Percentiles rank a stretch among this genome's conserved stretches.
phyloP scores from a whole-genome alignment of 2,888 invertebrate genomes.

The Parochlus steinenii region DNA sequence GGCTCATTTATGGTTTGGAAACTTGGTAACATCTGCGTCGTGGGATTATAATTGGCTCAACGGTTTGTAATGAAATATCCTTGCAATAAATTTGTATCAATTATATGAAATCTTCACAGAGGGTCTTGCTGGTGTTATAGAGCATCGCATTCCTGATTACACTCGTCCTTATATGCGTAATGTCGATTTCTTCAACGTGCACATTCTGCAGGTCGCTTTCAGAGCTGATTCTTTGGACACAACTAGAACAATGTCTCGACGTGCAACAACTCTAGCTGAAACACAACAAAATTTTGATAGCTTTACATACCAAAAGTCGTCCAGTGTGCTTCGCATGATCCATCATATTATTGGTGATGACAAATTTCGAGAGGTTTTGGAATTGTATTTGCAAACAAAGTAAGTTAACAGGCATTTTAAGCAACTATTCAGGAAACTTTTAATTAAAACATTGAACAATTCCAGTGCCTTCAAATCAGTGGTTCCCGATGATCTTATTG shows the following conservation, averaged over 20 bases:
- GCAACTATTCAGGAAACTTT: constrained; percentile 1
- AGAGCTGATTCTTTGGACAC: constrained; percentile 1
- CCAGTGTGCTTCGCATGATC: constrained; percentile 9
- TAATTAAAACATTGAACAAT: too few species aligned
- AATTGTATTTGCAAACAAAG: constrained; percentile 4
- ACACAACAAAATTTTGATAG: not conserved
- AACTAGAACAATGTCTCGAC: constrained; percentile 3
- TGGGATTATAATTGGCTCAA: constrained; percentile 5
- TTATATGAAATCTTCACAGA: too few species aligned
- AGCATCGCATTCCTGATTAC: not conserved
- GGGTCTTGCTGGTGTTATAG: constrained; percentile 5
- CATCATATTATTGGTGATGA: constrained; percentile 8
- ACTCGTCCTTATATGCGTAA: too few species aligned
- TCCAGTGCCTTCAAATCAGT: constrained; percentile 5
- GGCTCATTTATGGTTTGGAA: constrained; percentile 10
- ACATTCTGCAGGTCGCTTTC: constrained; percentile 1
- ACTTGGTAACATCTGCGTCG: constrained; percentile 5
- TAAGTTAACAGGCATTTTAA: constrained; percentile 2
- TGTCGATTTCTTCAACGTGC: constrained; percentile 1
- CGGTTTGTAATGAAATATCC: too few species aligned
- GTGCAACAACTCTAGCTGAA: not conserved
- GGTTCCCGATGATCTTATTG: constrained; percentile 1
- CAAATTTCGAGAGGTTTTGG: not conserved
- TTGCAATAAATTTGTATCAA: too few species aligned
- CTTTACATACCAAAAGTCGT: not conserved